Evolutionary conservation across 2,797 vertebrate species (phyloP).

Genomic region (Bradypus variegatus): DNA sequence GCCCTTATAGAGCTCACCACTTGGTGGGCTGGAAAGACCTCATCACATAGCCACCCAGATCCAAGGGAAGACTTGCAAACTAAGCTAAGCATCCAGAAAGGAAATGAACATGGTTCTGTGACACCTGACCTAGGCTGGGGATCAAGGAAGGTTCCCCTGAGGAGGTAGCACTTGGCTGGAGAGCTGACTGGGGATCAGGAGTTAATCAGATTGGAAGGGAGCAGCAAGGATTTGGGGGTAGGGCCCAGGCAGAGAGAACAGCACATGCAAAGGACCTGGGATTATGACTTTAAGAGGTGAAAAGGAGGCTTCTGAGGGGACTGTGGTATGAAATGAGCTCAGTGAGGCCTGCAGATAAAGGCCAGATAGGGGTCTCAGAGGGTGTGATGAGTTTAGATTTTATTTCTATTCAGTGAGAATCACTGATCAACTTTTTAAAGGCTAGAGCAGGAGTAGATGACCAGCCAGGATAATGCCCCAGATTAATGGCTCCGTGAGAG

Average conservation of each 20-base stretch:
- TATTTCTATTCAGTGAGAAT: background rate
- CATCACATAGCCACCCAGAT: background rate
- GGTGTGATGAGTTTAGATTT: background rate
- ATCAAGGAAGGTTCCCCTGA: background rate
- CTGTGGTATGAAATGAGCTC: fast-evolving
- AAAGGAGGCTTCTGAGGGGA: background rate
- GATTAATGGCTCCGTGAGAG: background rate
- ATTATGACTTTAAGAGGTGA: background rate
- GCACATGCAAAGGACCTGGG: background rate
- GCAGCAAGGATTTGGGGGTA: background rate
- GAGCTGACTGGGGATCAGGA: background rate
- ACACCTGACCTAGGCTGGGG: background rate
- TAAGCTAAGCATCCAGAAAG: background rate
- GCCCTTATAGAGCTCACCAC: background rate
- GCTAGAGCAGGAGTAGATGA: background rate
- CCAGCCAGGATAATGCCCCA: background rate
- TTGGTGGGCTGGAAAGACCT: background rate
- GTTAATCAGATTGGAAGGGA: background rate
- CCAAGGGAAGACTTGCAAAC: background rate
- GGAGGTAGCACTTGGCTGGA: background rate
- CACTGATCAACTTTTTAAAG: background rate
- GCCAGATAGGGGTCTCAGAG: too few relatives aligned
- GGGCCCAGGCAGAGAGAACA: background rate
- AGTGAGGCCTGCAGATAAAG: background rate
- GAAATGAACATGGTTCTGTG: background rate